phyloP scores from a whole-genome alignment of 2,113 vertebrate species.

The Hemibates koningsi region DNA sequence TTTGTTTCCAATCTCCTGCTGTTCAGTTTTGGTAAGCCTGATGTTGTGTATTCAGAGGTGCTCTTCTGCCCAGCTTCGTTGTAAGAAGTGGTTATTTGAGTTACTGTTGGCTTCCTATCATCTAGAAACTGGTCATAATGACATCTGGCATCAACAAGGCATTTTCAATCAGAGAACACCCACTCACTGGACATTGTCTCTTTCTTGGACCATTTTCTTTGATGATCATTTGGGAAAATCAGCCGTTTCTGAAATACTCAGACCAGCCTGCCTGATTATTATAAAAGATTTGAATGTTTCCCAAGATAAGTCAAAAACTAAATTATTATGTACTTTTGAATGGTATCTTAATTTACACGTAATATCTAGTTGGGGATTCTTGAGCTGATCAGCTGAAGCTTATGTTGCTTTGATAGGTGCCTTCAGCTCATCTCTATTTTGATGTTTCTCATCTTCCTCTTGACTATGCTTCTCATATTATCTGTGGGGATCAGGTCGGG shows the following conservation, averaged over 20 bases:
- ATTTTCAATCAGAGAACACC: background rate
- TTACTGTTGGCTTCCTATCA: background rate
- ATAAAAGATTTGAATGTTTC: background rate
- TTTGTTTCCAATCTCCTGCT: background rate
- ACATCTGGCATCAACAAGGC: background rate
- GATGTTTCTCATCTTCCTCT: background rate
- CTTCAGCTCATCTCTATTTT: background rate
- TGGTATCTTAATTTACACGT: background rate
- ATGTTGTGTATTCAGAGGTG: background rate
- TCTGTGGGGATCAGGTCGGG: background rate
- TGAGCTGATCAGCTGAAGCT: background rate
- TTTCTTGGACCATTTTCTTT: background rate
- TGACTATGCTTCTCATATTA: background rate
- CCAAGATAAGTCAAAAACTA: accelerated
- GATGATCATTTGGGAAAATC: background rate
- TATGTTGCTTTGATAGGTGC: background rate
- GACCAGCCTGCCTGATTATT: background rate
- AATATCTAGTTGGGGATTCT: background rate
- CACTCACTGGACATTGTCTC: background rate
- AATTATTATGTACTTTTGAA: background rate
- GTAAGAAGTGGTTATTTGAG: background rate
- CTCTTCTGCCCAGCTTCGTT: accelerated
- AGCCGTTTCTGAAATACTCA: background rate
- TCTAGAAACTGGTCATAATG: background rate
- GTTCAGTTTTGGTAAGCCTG: background rate